A percentile compares a stretch with the other conserved stretches of the same genome.
phyloP scores from a whole-genome alignment of 2,888 invertebrate genomes.

The Xestia xanthographa region DNA sequence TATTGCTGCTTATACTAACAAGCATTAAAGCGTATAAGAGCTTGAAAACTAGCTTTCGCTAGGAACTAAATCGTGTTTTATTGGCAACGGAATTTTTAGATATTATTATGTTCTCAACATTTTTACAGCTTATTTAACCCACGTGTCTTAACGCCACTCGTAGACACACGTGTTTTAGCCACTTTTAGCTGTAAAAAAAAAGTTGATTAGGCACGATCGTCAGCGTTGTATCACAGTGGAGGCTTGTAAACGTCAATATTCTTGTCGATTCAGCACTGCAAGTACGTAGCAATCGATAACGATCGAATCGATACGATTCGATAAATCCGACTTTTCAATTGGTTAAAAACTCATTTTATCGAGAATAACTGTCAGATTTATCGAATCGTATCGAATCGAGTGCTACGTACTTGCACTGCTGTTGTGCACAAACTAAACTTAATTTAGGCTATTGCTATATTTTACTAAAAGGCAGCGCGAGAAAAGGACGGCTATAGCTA shows the following conservation, averaged over 20 bases:
- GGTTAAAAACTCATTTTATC: too few species aligned
- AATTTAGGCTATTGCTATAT: too few species aligned
- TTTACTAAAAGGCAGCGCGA: too few species aligned
- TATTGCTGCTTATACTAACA: conserved; percentile 2
- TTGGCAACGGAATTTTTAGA: background rate
- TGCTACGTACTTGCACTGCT: too few species aligned
- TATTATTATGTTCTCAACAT: background rate
- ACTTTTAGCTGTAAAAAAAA: background rate
- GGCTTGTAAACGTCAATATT: background rate
- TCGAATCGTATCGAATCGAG: too few species aligned
- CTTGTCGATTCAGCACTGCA: too few species aligned
- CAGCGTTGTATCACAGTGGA: background rate
- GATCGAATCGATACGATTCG: too few species aligned
- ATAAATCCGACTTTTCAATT: too few species aligned
- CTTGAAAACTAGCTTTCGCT: background rate
- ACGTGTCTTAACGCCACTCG: background rate
- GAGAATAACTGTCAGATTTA: too few species aligned
- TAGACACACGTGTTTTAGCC: background rate
- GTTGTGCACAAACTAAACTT: too few species aligned
- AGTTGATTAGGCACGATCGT: background rate
- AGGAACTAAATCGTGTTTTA: background rate
- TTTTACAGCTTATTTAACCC: background rate
- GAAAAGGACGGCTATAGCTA: too few species aligned
- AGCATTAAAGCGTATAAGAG: background rate
- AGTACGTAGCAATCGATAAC: too few species aligned